A percentile compares a stretch with the other conserved stretches of the same genome.
Evolutionary conservation across 2,888 invertebrate species (phyloP).

Genomic region (Leptopilina myrica): DNA sequence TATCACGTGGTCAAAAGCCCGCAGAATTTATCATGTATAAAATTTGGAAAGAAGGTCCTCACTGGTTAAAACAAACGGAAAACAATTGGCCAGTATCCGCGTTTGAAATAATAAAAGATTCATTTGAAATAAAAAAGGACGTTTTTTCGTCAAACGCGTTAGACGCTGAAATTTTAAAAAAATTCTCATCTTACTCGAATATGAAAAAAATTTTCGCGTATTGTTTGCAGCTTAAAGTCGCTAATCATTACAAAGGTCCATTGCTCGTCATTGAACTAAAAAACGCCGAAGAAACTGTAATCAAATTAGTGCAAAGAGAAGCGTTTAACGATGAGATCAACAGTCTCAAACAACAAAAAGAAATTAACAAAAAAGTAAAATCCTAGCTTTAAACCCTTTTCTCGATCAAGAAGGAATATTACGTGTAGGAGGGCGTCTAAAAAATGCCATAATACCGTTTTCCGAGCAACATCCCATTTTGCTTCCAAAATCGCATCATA

Average conservation of each 20-base stretch:
- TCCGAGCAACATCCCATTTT: conserved; percentile 59
- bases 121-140: neutral
- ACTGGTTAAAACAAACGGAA: neutral
- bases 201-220: conserved; percentile 40
- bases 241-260: neutral
- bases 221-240: conserved; percentile 37
- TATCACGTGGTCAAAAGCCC: neutral
- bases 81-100: neutral
- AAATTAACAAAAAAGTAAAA: conserved; percentile 8
- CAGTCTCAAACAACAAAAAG: neutral
- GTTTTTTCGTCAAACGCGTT: no score
- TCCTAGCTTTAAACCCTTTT: conserved; percentile 45
- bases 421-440: conserved; percentile 18
- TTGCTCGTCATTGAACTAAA: conserved; percentile 41
- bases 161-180: conserved; percentile 39
- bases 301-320: conserved; percentile 34
- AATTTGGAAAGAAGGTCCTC: neutral
- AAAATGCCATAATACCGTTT: neutral
- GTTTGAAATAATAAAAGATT: neutral
- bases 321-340: conserved; percentile 38
- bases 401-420: conserved; percentile 51
- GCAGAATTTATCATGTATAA: neutral
- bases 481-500: conserved; percentile 56
- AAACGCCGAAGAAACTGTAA: conserved; percentile 1
- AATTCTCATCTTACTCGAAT: conserved; percentile 32